These are phyloP conservation scores for Heliconius erato DNA, from an alignment of 2,888 invertebrate species.

Conservation along the genomic window DNA sequence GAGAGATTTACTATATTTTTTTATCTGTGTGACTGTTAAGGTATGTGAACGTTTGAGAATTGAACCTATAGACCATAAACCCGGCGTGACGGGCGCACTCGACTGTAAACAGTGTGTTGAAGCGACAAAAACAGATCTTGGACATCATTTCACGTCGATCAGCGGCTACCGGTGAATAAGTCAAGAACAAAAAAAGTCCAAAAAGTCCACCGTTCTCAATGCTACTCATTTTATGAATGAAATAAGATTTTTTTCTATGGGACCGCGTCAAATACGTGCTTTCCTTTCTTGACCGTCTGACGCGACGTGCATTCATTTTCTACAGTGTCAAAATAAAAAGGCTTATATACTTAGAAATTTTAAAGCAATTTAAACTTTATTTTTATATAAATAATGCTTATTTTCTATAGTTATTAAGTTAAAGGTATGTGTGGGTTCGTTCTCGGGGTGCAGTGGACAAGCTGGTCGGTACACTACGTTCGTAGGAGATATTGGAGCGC, in stretches of 20 bases:
- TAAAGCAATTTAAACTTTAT: constrained; percentile 54
- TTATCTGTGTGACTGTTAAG: not conserved
- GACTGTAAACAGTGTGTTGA: constrained; percentile 81
- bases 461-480: constrained; percentile 61
- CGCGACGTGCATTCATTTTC: constrained; percentile 83
- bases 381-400: constrained; percentile 47
- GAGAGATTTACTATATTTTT: not conserved
- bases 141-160: constrained; percentile 85
- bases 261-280: constrained; percentile 84
- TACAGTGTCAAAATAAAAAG: constrained; percentile 65
- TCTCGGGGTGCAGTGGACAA: constrained; percentile 66
- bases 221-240: constrained; percentile 85
- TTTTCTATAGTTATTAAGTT: constrained; percentile 51
- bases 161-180: constrained; percentile 64
- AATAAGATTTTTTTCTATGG: constrained; percentile 80
- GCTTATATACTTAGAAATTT: constrained; percentile 45
- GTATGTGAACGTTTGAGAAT: constrained; percentile 21
- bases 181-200: constrained; percentile 59
- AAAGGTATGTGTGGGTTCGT: constrained; percentile 60
- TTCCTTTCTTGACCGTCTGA: constrained; percentile 77
- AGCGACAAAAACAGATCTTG: constrained; percentile 69
- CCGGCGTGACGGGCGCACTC: constrained; percentile 72
- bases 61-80: constrained; percentile 22
- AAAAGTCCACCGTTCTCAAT: constrained; percentile 71
- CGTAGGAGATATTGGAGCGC: constrained; percentile 65